Conservation (phyloP, 2,797 vertebrate genomes). For the Sebastes vulpes region DNA sequence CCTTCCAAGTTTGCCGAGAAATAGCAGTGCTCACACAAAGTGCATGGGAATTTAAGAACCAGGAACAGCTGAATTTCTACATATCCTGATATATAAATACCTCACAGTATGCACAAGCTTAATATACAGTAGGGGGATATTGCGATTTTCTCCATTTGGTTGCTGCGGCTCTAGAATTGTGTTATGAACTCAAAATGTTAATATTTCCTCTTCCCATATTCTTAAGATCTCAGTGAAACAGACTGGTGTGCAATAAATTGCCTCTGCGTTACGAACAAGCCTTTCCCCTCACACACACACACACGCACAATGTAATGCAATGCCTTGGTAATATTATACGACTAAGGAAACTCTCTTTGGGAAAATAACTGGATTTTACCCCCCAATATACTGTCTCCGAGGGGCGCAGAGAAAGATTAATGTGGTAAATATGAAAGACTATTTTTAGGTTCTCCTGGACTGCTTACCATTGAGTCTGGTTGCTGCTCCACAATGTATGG, state of each 20-base stretch:
- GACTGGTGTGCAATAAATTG: slow-evolving; percentile 75
- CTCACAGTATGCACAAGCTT: slow-evolving; percentile 10
- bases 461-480: slow-evolving; percentile 68
- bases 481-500: slow-evolving; percentile 53
- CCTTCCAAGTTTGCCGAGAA: slow-evolving; percentile 16
- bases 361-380: slow-evolving; percentile 83
- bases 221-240: slow-evolving; percentile 64
- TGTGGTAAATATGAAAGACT: slow-evolving; percentile 83
- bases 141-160: slow-evolving; percentile 52
- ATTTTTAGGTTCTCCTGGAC: slow-evolving; percentile 80
- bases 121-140: slow-evolving; percentile 33
- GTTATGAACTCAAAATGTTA: slow-evolving; percentile 57
- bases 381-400: slow-evolving; percentile 73
- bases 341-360: slow-evolving; percentile 84
- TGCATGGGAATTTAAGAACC: not conserved
- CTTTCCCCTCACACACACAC: slow-evolving; percentile 30
- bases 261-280: slow-evolving; percentile 64
- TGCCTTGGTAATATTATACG: slow-evolving; percentile 79
- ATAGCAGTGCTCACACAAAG: slow-evolving; percentile 2
- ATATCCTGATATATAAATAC: slow-evolving; percentile 13
- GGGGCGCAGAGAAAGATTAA: slow-evolving; percentile 76
- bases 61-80: not conserved
- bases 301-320: slow-evolving; percentile 74
- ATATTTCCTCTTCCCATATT: slow-evolving; percentile 67
- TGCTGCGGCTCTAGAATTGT: slow-evolving; percentile 50